Evolutionary conservation across 2,113 vertebrate species (phyloP).

Genomic region (Colius striatus): DNA sequence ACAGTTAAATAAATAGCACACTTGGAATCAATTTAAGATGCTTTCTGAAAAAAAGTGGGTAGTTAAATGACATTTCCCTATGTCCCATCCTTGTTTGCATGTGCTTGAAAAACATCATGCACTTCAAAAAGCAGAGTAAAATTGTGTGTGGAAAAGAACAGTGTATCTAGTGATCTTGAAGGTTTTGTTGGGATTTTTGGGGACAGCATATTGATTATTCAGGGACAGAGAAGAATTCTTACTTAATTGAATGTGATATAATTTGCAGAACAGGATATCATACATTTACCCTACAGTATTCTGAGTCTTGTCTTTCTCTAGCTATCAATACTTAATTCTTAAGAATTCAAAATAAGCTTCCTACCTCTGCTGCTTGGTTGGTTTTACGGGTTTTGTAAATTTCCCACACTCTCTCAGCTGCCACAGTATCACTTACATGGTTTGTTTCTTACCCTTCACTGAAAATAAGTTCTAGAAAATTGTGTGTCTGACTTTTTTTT

Average conservation of each 20-base stretch:
- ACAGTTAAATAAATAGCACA: background rate
- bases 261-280: background rate
- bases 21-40: background rate
- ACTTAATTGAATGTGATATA: background rate
- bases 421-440: background rate
- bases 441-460: conserved; percentile 32
- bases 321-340: background rate
- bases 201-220: background rate
- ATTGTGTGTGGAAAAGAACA: background rate
- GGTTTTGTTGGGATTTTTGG: background rate
- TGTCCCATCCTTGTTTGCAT: background rate
- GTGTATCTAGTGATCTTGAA: background rate
- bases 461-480: conserved; percentile 46
- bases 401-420: background rate
- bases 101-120: no score
- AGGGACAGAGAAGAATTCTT: background rate
- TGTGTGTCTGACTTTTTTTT: conserved; percentile 30
- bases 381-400: background rate
- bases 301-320: background rate
- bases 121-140: background rate
- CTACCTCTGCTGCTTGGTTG: background rate
- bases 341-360: conserved; percentile 28
- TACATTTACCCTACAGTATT: background rate
- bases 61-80: background rate
- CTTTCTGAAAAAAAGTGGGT: background rate